Conservation (phyloP, 2,113 vertebrate genomes). For the Xiphias gladius region DNA sequence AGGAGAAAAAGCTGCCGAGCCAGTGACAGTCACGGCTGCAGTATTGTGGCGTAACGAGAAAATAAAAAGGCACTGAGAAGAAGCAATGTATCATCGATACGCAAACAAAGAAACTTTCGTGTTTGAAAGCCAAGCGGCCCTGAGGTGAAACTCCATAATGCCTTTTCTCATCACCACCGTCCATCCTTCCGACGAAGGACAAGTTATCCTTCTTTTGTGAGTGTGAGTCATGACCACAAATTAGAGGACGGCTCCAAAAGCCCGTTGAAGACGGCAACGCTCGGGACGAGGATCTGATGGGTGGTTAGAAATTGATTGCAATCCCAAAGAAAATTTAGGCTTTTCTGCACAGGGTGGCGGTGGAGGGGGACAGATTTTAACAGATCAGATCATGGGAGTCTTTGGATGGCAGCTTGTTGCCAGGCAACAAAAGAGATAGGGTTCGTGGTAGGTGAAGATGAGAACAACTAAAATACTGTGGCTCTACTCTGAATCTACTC, state of each 20-base stretch:
- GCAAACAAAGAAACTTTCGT: slow-evolving; percentile 46
- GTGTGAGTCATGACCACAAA: slow-evolving; percentile 40
- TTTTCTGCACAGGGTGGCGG: background rate
- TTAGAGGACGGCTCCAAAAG: slow-evolving; percentile 28
- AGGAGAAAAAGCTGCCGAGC: slow-evolving; percentile 20
- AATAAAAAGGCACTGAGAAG: slow-evolving; percentile 48
- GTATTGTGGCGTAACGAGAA: slow-evolving; percentile 43
- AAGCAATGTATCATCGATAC: slow-evolving; percentile 34
- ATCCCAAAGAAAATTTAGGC: slow-evolving; percentile 5
- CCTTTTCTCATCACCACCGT: background rate
- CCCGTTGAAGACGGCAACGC: slow-evolving; percentile 34
- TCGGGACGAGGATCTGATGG: slow-evolving; percentile 15
- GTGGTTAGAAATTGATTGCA: slow-evolving; percentile 33
- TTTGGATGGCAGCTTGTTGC: slow-evolving; percentile 82
- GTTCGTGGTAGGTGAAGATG: slow-evolving; percentile 63
- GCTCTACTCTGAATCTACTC: slow-evolving; percentile 11
- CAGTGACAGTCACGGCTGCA: slow-evolving; percentile 48
- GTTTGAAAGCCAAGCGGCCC: slow-evolving; percentile 31
- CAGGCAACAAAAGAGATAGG: slow-evolving; percentile 84
- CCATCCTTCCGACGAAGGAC: slow-evolving; percentile 49
- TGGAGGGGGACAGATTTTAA: slow-evolving; percentile 6
- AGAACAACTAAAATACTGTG: slow-evolving; percentile 14
- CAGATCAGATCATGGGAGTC: slow-evolving; percentile 34
- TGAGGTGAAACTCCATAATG: slow-evolving; percentile 43
- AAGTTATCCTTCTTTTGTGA: slow-evolving; percentile 31